Conservation (phyloP, 2,113 vertebrate species). For the Antechinus flavipes region DNA sequence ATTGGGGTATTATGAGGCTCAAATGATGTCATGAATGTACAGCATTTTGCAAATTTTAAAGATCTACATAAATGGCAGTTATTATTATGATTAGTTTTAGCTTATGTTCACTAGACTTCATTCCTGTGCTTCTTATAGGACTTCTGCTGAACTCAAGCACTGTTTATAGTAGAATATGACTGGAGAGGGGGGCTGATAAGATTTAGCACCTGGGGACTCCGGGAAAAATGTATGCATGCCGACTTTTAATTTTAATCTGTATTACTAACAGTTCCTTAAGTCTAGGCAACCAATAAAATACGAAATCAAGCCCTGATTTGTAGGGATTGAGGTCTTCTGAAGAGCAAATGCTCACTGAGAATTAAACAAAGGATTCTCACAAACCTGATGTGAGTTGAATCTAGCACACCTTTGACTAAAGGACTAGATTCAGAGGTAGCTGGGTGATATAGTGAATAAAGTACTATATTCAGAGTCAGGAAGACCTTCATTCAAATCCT, state of each 20-base stretch:
- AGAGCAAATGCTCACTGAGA: background rate
- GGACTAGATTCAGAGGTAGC: background rate
- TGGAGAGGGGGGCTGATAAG: too few species aligned
- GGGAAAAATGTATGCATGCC: background rate
- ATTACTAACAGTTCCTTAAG: background rate
- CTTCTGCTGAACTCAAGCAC: too few species aligned
- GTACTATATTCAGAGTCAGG: too few species aligned
- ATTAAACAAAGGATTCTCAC: background rate
- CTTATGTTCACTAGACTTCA: too few species aligned
- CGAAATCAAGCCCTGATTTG: background rate
- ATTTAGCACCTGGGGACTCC: too few species aligned
- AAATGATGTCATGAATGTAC: too few species aligned
- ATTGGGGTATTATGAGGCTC: too few species aligned
- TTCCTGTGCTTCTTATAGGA: too few species aligned
- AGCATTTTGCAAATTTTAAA: too few species aligned
- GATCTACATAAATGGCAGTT: too few species aligned
- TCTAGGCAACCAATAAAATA: background rate
- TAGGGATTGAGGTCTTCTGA: background rate
- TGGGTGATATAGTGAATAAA: background rate
- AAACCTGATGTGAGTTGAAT: background rate
- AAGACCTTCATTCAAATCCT: background rate
- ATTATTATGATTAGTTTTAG: too few species aligned
- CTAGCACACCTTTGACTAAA: background rate
- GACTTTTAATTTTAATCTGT: background rate
- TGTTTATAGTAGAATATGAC: too few species aligned